Evolutionary conservation across 1,140 invertebrate genomes (phyloP).

Genomic region (Drosophila neocordata): DNA sequence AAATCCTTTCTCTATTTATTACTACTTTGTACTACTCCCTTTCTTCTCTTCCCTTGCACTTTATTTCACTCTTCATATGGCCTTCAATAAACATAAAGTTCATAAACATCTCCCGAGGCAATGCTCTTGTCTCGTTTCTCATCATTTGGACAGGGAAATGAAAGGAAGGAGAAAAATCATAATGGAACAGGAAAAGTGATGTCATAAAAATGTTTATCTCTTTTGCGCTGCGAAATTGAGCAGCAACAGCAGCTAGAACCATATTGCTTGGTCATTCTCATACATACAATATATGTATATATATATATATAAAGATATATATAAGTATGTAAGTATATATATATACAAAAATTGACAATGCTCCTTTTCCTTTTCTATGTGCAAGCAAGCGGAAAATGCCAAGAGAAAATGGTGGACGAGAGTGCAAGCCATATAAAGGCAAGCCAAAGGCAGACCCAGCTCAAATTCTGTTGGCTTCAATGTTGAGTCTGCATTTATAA

Average conservation of each 20-base stretch:
- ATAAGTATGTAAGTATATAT: background rate
- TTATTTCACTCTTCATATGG: slow-evolving; percentile 44
- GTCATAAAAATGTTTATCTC: slow-evolving; percentile 77
- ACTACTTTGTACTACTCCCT: background rate
- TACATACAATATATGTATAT: slow-evolving; percentile 17
- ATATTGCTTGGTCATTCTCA: slow-evolving; percentile 58
- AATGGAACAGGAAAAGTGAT: slow-evolving; percentile 78
- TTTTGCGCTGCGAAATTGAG: slow-evolving; percentile 72
- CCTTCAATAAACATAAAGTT: slow-evolving; percentile 80
- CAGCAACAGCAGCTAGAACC: slow-evolving; percentile 35
- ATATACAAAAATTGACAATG: slow-evolving; percentile 46
- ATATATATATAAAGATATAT: background rate
- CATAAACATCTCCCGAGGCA: slow-evolving; percentile 71
- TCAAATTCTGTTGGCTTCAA: background rate
- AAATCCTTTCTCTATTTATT: slow-evolving; percentile 1
- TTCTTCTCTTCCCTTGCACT: slow-evolving; percentile 39
- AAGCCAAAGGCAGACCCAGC: slow-evolving; percentile 6
- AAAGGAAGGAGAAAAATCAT: slow-evolving; percentile 59
- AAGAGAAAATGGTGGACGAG: slow-evolving; percentile 44
- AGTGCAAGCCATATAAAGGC: slow-evolving; percentile 50
- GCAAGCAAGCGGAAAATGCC: slow-evolving; percentile 70
- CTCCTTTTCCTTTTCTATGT: slow-evolving; percentile 9
- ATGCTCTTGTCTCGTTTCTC: slow-evolving; percentile 57
- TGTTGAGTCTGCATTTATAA: background rate
- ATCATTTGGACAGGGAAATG: slow-evolving; percentile 68